Conservation (phyloP, 2,888 invertebrate species). For the Gibbula magus region DNA sequence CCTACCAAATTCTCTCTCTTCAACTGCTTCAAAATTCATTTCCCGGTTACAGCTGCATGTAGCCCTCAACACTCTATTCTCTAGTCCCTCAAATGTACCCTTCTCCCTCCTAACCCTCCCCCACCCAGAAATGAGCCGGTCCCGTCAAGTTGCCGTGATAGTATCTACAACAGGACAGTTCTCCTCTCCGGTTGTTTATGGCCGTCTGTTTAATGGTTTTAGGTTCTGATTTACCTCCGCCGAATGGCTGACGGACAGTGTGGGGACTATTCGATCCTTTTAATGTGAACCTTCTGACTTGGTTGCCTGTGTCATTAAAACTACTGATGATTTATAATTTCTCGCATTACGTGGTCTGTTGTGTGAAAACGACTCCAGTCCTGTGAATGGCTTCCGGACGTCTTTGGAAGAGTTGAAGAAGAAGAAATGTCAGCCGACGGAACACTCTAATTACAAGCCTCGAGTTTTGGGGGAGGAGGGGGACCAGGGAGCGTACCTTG, state of each 20-base stretch:
- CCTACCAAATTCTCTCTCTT: background rate
- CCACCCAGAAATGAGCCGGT: no score
- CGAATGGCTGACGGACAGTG: background rate
- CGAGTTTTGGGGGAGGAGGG: background rate
- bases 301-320: conserved; percentile 15
- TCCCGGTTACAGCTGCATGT: no score
- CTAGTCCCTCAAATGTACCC: no score
- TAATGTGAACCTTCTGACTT: conserved; percentile 21
- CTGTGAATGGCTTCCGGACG: background rate
- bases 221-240: conserved; percentile 28
- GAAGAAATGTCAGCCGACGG: no score
- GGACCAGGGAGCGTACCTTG: background rate
- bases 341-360: conserved; percentile 20
- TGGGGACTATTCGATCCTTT: conserved; percentile 20
- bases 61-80: no score
- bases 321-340: conserved; percentile 26
- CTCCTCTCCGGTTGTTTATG: background rate
- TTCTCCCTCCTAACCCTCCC: no score
- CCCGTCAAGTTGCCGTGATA: no score
- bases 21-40: no score
- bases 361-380: background rate
- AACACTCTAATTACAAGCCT: background rate
- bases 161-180: no score
- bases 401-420: background rate
- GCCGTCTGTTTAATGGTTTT: conserved; percentile 26